phyloP scores from a whole-genome alignment of 2,113 vertebrate species.

The Neofelis nebulosa region DNA sequence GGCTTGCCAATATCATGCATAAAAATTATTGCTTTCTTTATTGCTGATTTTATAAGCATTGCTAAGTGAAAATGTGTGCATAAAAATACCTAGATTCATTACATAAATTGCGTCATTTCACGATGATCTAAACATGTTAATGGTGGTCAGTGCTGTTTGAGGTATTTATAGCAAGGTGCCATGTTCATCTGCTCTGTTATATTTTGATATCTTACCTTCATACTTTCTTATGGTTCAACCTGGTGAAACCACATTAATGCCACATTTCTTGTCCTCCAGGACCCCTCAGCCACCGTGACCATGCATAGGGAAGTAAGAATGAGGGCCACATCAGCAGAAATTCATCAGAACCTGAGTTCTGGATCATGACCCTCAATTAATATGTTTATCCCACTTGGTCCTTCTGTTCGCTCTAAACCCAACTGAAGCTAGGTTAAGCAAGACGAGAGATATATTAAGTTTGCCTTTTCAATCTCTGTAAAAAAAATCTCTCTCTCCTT shows the following conservation, averaged over 20 bases:
- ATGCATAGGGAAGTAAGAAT: neutral
- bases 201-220: neutral
- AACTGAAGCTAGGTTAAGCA: neutral
- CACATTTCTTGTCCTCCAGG: neutral
- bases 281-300: neutral
- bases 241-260: neutral
- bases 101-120: neutral
- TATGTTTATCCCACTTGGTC: neutral
- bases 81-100: neutral
- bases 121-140: neutral
- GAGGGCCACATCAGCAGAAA: neutral
- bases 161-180: neutral
- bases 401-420: neutral
- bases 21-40: neutral
- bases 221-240: neutral
- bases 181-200: neutral
- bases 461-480: neutral
- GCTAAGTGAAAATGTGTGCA: neutral
- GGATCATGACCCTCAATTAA: neutral
- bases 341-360: neutral
- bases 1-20: neutral
- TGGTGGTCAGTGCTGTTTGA: neutral
- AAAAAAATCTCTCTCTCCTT: neutral
- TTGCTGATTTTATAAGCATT: conserved; percentile 14
- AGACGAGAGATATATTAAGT: neutral